These are phyloP conservation scores for Amphiura filiformis DNA, from an alignment of 35 echinoderm and acorn worm species.

Conservation along the genomic window DNA sequence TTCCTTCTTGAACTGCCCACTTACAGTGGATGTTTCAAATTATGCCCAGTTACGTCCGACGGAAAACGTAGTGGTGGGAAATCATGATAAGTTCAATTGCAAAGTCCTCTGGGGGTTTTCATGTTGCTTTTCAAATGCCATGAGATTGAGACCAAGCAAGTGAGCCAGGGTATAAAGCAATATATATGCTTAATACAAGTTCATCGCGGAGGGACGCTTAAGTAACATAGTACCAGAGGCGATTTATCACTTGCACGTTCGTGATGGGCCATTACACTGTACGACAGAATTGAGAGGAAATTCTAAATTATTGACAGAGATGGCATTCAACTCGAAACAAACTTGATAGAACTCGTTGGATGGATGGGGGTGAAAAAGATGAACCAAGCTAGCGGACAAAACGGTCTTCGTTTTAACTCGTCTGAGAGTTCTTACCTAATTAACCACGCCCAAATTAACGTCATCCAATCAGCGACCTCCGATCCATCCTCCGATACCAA, in stretches of 20 bases:
- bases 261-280: not conserved
- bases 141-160: not conserved
- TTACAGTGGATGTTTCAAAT: not conserved
- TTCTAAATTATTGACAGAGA: not conserved
- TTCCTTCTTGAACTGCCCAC: not conserved
- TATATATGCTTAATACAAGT: not conserved
- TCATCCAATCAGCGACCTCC: no score
- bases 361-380: no score
- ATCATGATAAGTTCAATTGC: slow-evolving; percentile 4
- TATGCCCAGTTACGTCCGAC: not conserved
- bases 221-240: not conserved
- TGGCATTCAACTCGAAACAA: not conserved
- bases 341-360: no score
- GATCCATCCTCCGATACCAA: no score
- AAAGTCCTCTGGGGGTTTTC: not conserved
- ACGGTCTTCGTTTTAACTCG: no score
- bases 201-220: not conserved
- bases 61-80: not conserved
- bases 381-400: no score
- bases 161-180: not conserved
- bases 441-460: no score
- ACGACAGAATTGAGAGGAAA: not conserved
- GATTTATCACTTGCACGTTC: not conserved
- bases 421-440: no score
- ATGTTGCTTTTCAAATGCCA: not conserved